phyloP scores from a whole-genome alignment of 2,888 invertebrate species.

The Amiota minor region DNA sequence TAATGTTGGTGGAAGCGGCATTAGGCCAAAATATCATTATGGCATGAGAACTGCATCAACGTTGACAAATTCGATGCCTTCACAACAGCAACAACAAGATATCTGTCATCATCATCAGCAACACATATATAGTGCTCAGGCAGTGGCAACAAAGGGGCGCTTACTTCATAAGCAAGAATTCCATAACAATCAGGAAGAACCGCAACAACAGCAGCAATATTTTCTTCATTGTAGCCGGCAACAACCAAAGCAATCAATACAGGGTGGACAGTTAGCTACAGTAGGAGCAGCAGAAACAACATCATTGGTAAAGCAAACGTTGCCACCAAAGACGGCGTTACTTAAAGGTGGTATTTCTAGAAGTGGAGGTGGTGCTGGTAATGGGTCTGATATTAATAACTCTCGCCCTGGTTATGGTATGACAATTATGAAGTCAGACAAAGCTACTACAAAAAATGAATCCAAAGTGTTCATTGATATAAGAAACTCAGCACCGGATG shows the following conservation, averaged over 20 bases:
- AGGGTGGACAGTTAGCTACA: constrained; percentile 7
- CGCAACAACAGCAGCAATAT: constrained; percentile 40
- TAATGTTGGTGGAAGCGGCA: neutral
- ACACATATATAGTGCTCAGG: constrained; percentile 49
- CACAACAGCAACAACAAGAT: constrained; percentile 43
- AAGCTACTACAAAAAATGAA: constrained; percentile 64
- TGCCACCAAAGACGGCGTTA: constrained; percentile 46
- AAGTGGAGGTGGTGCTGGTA: constrained; percentile 32
- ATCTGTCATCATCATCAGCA: constrained; percentile 71
- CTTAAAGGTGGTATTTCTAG: constrained; percentile 38
- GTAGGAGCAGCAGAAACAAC: constrained; percentile 43
- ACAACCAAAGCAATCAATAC: constrained; percentile 44
- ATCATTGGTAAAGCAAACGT: constrained; percentile 43
- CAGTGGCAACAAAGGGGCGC: constrained; percentile 53
- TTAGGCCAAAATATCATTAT: constrained; percentile 48
- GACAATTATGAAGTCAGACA: constrained; percentile 35
- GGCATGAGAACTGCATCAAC: constrained; percentile 52
- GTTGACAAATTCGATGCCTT: constrained; percentile 45
- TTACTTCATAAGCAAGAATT: constrained; percentile 72
- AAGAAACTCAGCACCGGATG: constrained; percentile 91
- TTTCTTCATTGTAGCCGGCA: constrained; percentile 40
- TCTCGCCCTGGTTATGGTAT: neutral
- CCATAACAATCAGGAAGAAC: constrained; percentile 41
- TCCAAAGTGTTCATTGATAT: constrained; percentile 85
- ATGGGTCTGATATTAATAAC: neutral